Evolutionary conservation across 2,888 invertebrate species (phyloP).

Genomic region (Melipona bicolor): DNA sequence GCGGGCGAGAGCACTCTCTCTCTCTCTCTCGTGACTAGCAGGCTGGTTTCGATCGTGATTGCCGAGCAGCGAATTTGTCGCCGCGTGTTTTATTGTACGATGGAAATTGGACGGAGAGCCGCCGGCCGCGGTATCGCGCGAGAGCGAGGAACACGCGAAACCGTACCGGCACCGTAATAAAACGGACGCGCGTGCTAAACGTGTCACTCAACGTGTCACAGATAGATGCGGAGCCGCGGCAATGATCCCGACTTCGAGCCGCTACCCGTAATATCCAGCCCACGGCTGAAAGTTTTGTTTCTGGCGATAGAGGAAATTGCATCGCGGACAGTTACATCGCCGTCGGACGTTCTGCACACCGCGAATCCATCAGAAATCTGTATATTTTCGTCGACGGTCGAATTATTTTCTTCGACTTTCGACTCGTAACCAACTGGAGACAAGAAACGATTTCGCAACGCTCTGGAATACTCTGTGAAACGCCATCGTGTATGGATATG

Average conservation of each 20-base stretch:
- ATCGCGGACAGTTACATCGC: slow-evolving; percentile 46
- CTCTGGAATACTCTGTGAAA: no score
- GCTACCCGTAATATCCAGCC: slow-evolving; percentile 26
- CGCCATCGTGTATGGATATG: no score
- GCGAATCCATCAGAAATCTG: slow-evolving; percentile 14
- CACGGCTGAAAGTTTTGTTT: slow-evolving; percentile 52
- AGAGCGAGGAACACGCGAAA: slow-evolving; percentile 35
- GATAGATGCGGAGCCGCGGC: slow-evolving; percentile 58
- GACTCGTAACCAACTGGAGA: slow-evolving; percentile 4
- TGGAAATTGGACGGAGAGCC: slow-evolving; percentile 76
- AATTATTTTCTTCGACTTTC: slow-evolving; percentile 23
- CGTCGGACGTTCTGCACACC: neutral
- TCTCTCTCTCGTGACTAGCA: slow-evolving; percentile 8
- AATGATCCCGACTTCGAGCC: slow-evolving; percentile 56
- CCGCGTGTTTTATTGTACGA: slow-evolving; percentile 81
- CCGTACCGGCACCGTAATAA: slow-evolving; percentile 73
- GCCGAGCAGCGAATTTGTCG: slow-evolving; percentile 81
- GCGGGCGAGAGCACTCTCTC: neutral
- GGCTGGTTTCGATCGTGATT: slow-evolving; percentile 79
- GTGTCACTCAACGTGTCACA: slow-evolving; percentile 80
- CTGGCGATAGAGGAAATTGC: slow-evolving; percentile 64
- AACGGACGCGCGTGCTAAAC: slow-evolving; percentile 78
- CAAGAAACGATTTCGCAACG: neutral
- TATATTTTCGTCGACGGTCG: neutral
- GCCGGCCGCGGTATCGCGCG: slow-evolving; percentile 31